Evolutionary conservation across 2,888 invertebrate genomes (phyloP), one percentile per base, ranked within the genome.

Genomic region (Parnassius orleans): DNA sequence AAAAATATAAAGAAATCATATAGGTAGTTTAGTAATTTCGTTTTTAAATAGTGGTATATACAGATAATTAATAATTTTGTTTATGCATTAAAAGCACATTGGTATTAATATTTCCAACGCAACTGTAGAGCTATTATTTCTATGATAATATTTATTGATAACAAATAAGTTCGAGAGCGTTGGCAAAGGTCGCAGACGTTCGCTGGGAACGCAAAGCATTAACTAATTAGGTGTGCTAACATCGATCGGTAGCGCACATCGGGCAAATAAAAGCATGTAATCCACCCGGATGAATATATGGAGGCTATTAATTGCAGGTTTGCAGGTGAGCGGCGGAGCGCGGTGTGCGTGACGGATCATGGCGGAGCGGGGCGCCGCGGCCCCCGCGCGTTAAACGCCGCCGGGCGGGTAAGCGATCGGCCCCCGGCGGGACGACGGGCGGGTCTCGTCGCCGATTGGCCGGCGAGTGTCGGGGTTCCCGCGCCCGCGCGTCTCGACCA

Each of bases 221-320:
- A 69, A 72, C 67, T 65, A 65, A 67, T 67, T 67, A 75, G 76
- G 77, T 75, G 68, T 78, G 73, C 77, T 68, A 68, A 67, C 73
- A 79, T 78, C 76, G 80, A 76, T 71, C 75, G 72, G 70, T 66
- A 67, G 68, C 71, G 65, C 75, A 74, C 75, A 77, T 48, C 78
- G 81, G 72, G 78, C 84, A 84, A 84, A 81, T 80, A 81, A 80
- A 79, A 76, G 83, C 81, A 77, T 84, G 87, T 86, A 87, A 88
- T 83, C 79, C 79, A 85, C 81, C 83, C 85, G 85, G 86, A 83
- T 86, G 83, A 82, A 79, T 83, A 80, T 79, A 81, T 84, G 86
- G 82, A 83, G 86, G 87, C 83, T 88, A 88, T 88, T 90, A 89
- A 90, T 90, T 88, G 89, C 86, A 86, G 84, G 90, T 86, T 88